These are phyloP conservation scores for Rhorus exstirpatorius DNA, from an alignment of 2,888 invertebrate genomes.

Conservation along the genomic window DNA sequence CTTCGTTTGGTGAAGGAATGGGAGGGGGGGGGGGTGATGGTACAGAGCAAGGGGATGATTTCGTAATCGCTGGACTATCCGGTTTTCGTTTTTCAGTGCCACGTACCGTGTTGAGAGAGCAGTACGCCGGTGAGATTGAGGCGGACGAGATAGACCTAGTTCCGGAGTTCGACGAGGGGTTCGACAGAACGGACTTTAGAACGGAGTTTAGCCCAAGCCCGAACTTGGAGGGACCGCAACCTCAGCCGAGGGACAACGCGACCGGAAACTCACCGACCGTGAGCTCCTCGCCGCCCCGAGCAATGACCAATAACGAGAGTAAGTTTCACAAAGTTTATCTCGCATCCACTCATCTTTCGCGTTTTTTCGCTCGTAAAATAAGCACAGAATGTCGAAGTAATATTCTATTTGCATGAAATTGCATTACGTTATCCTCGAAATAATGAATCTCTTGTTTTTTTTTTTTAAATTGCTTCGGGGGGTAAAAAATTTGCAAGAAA, in stretches of 20 bases:
- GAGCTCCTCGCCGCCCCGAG: slow-evolving; percentile 83
- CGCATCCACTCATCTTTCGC: not conserved
- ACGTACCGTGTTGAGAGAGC: slow-evolving; percentile 93
- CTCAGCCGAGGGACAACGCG: slow-evolving; percentile 81
- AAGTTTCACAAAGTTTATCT: slow-evolving; percentile 72
- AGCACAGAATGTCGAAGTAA: not conserved
- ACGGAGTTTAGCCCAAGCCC: slow-evolving; percentile 86
- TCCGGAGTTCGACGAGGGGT: slow-evolving; percentile 84
- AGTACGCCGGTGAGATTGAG: slow-evolving; percentile 93
- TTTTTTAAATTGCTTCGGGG: too few species aligned
- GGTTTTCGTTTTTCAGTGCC: slow-evolving; percentile 88
- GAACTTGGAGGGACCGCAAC: slow-evolving; percentile 84
- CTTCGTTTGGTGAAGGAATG: not conserved
- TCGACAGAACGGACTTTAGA: slow-evolving; percentile 86
- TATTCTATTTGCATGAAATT: slow-evolving; percentile 30
- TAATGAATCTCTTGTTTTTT: slow-evolving; percentile 1
- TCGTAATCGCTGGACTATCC: not conserved
- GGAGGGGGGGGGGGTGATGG: not conserved
- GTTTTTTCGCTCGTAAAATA: slow-evolving; percentile 38
- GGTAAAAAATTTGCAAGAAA: not conserved
- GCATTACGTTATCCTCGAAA: slow-evolving; percentile 2
- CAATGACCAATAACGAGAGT: slow-evolving; percentile 84
- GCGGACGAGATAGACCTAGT: slow-evolving; percentile 89
- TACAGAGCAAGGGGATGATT: not conserved
- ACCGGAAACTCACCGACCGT: slow-evolving; percentile 81